Evolutionary conservation across 2,888 invertebrate genomes (phyloP), one percentile per base, ranked within the genome.

Genomic region (Aleiodes testaceus): DNA sequence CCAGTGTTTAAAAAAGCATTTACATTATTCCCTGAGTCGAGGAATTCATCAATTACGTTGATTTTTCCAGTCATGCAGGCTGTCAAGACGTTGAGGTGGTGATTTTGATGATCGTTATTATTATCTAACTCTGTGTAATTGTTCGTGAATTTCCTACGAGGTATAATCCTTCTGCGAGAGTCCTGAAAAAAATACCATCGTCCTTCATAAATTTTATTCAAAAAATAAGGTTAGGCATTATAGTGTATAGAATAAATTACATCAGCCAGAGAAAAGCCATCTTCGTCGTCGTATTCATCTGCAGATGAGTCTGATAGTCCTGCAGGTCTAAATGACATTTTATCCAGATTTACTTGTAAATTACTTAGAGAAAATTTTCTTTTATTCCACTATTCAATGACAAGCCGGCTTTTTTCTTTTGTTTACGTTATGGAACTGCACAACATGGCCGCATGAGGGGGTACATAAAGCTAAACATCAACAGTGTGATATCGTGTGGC

Each of bases 1-100:
- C 90, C 91, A 78, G 90, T 89, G 64, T 89, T 87, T 30, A 92
- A 82, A 74, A 81, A 80, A 11, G 79, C 77, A 77, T 90, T 85
- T n/a, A 89, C 78, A 77, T 88, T 78, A 64, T 87, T 44, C 4
- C 63, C 63, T n/a, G n/a, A 4, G n/a, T n/a, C 16, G 30, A 30
- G 49, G 26, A 67, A 67, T 36, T 82, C 75, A 16, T 80, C 66
- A 53, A 87, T 69, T 16, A 77, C 44, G 44, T 78, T 63, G 3
- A 80, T 50, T 14, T 82, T 22, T 22, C 84, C 82, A 6, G 42
- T 70, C 70, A 74, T 80, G 66, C 85, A 87, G 22, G 85, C 86
- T 66, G 81, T 79, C 11, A 83, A 69, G 9, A 79, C 72, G 22
- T 30, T 30, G 50, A 59, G 77, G 71, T 84, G 78, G 16, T 74